Evolutionary conservation across 2,888 invertebrate genomes (phyloP), one percentile per base, ranked within the genome.

Genomic region (Heliconius ismenius): DNA sequence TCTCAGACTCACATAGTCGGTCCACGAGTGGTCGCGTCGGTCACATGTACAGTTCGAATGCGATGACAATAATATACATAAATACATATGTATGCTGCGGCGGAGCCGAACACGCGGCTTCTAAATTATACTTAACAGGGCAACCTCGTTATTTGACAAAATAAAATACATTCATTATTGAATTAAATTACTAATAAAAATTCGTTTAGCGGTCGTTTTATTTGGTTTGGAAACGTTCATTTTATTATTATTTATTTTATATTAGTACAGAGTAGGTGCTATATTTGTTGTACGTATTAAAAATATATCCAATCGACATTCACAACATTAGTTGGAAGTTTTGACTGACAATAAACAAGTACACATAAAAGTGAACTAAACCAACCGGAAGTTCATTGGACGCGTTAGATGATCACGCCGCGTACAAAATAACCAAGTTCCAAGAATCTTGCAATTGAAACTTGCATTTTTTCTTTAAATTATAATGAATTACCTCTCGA

Each of bases 91-190:
- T 54, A 58, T 70, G 70, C 15, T 32, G 65, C 32, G 39, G 70
- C 58, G 58, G 58, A 28, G 54, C 54, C 58, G 26, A 32, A 32
- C 54, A 28, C 54, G 28, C 28, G 58, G 58, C 70, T 58, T 70
- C 58, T 24, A 58, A 58, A 70, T 58, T 58, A 70, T 58, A 70
- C 58, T 36, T 36, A 58, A 70, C 54, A 36, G 49, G 28, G 49
- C 58, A 70, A 70, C 58, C 70, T 32, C 70, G n/a, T 58, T 70
- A 70, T 70, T 58, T 70, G n/a, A 70, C 54, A 58, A 49, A 54
- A 70, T 70, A 58, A 70, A 15, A 58, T 58, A 58, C 54, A 58
- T 32, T 32, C 28, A 69, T 67, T 67, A 67, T 67, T 32, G n/a
- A 70, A 58, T 58, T 32, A 21, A 58, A 70, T 70, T 70, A 58